A percentile compares a stretch with the other conserved stretches of the same genome.
Conservation (phyloP, 37 sponge, comb jelly and placozoan species). For the Oopsacas minuta region DNA sequence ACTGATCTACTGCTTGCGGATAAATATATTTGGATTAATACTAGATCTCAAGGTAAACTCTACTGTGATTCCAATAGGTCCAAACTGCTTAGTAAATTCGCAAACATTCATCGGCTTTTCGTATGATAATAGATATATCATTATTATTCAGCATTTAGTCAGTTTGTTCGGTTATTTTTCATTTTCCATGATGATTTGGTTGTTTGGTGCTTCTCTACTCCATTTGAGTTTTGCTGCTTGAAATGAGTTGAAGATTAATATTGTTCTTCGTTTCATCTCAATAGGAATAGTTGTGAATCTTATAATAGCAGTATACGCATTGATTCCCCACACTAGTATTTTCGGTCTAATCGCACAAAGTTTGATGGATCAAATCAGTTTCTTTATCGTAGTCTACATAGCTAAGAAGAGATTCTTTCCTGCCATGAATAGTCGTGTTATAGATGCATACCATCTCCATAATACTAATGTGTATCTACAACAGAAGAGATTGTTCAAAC, state of each 20-base stretch:
- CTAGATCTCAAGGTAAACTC: neutral
- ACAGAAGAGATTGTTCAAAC: neutral
- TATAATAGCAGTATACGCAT: neutral
- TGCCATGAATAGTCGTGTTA: conserved; percentile 1
- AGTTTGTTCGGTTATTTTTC: too few relatives aligned
- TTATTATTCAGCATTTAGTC: neutral
- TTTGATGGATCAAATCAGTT: neutral
- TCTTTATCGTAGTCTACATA: neutral
- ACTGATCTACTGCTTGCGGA: neutral
- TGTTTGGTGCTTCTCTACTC: neutral
- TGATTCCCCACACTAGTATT: neutral
- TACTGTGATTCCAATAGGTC: neutral
- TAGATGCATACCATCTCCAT: neutral
- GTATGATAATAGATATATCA: neutral
- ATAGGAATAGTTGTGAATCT: neutral
- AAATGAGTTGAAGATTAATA: neutral
- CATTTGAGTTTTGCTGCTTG: conserved; percentile 3
- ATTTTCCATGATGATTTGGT: conserved; percentile 12
- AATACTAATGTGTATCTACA: neutral
- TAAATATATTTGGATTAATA: neutral
- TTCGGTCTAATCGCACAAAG: neutral
- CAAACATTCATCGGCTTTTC: neutral
- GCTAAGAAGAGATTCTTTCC: neutral
- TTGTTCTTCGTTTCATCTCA: neutral
- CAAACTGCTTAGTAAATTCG: neutral